Conservation (phyloP, 2,797 vertebrate genomes). For the Bovichtus diacanthus region DNA sequence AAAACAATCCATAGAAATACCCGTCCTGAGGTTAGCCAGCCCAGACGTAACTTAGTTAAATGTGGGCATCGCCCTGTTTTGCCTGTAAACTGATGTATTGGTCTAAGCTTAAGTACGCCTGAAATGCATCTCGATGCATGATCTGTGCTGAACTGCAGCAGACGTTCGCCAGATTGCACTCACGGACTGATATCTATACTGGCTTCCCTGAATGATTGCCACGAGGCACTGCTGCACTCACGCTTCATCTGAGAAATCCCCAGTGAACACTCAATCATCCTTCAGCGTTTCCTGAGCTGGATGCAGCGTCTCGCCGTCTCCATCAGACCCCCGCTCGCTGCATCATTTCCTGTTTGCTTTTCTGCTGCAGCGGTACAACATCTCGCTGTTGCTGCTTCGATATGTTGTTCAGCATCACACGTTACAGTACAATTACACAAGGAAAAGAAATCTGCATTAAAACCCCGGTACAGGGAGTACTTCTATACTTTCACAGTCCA, state of each 20-base stretch:
- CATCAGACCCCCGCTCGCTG: slow-evolving; percentile 6
- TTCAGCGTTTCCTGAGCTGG: slow-evolving; percentile 25
- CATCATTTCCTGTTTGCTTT: slow-evolving; percentile 34
- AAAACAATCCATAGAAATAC: too few species aligned
- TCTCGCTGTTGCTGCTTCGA: neutral
- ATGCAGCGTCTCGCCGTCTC: slow-evolving; percentile 13
- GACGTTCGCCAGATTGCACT: slow-evolving; percentile 54
- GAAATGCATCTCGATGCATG: slow-evolving; percentile 43
- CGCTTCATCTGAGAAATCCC: slow-evolving; percentile 56
- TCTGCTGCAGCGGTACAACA: neutral
- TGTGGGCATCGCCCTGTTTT: neutral
- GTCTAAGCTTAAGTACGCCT: slow-evolving; percentile 16
- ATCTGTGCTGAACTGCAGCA: slow-evolving; percentile 40
- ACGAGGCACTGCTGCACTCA: slow-evolving; percentile 52
- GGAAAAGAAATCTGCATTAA: neutral
- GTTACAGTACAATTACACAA: too few species aligned
- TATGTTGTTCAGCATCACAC: neutral
- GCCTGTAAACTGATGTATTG: slow-evolving; percentile 32
- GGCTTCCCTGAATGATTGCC: slow-evolving; percentile 43
- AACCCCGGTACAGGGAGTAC: neutral
- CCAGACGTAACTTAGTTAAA: slow-evolving; percentile 24
- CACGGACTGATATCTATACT: slow-evolving; percentile 32
- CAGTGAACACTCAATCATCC: slow-evolving; percentile 54
- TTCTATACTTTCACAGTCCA: neutral
- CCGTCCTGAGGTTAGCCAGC: neutral